Percentiles rank a stretch among this genome's conserved stretches.
These are phyloP conservation scores for Tetramorium bicarinatum DNA, from an alignment of 2,888 invertebrate genomes.

Conservation along the genomic window DNA sequence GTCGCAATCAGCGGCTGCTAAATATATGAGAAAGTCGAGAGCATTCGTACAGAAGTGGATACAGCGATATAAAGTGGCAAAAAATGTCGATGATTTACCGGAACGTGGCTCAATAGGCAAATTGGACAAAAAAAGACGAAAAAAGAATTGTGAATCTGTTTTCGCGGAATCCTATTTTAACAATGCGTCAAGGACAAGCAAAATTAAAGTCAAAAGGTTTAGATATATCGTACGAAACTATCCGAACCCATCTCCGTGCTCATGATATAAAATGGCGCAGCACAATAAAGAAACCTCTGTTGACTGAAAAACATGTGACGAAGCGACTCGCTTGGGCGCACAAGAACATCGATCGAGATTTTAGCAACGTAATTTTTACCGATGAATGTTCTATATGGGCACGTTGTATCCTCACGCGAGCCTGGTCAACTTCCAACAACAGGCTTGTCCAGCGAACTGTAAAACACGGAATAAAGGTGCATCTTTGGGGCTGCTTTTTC, in stretches of 20 bases:
- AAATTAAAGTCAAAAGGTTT: slow-evolving; percentile 16
- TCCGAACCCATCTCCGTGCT: background rate
- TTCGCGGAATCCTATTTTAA: slow-evolving; percentile 7
- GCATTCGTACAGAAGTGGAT: background rate
- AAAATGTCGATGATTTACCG: slow-evolving; percentile 7
- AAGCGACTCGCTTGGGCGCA: too few relatives aligned
- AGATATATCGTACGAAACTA: slow-evolving; percentile 4
- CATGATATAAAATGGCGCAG: too few relatives aligned
- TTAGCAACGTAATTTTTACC: too few relatives aligned
- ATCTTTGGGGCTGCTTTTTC: too few relatives aligned
- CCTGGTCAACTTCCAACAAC: too few relatives aligned
- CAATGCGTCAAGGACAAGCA: slow-evolving; percentile 1
- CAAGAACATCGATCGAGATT: too few relatives aligned
- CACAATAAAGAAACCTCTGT: too few relatives aligned
- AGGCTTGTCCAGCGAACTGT: too few relatives aligned
- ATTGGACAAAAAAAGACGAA: background rate
- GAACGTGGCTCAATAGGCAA: slow-evolving; percentile 1
- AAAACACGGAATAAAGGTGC: too few relatives aligned
- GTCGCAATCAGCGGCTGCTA: slow-evolving; percentile 10
- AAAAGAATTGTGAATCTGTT: slow-evolving; percentile 6
- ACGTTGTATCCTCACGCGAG: too few relatives aligned
- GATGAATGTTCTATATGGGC: too few relatives aligned
- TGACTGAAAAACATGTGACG: too few relatives aligned
- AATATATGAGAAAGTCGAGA: background rate
- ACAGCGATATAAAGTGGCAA: background rate